Evolutionary conservation across 1,140 invertebrate species (phyloP), one percentile per base, ranked within the genome.

Genomic region (Drosophila nigromelanica): DNA sequence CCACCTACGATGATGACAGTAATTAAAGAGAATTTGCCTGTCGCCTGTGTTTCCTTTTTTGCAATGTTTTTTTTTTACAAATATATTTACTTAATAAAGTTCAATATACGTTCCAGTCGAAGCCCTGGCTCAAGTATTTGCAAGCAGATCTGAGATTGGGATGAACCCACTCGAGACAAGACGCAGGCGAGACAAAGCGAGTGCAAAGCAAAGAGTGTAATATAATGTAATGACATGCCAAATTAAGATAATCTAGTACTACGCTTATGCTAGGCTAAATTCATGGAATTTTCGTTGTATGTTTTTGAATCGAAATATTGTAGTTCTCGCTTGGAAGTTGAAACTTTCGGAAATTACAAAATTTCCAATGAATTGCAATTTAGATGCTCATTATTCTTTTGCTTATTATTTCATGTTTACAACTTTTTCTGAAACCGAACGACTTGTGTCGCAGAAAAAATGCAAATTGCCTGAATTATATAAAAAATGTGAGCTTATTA

Each of bases 11-110:
- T 0, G 78, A 82, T 8, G 58, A 52, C 11, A 78, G 61, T 52
- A 61, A 47, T 27, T 69, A 33, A 39, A 35, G 33, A 14, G 30
- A 12, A 18, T 48, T 48, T 48, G 5, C 1, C 27, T 40, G 35
- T 27, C 11, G 24, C 3, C 12, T 7, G 3, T 10, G n/a, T 39
- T 55, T 43, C 37, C 24, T 51, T n/a, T 62, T 27, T 42, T 50
- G 12, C 14, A 48, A 11, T 62, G 42, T 68, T 24, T 60, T 24
- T 43, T 43, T 56, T 40, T 37, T 55, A 60, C 10, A 71, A 64
- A 52, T 63, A 60, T 59, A 67, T 73, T 67, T 73, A 15, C 35
- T 40, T 73, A 73, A 54, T 73, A 67, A 73, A 67, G 69, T 73
- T 73, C 45, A 58, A 30, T 72, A 39, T 42, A 42, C 42, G 42